Conservation (phyloP, 2,888 invertebrate genomes). For the Meliscaeva auricollis region DNA sequence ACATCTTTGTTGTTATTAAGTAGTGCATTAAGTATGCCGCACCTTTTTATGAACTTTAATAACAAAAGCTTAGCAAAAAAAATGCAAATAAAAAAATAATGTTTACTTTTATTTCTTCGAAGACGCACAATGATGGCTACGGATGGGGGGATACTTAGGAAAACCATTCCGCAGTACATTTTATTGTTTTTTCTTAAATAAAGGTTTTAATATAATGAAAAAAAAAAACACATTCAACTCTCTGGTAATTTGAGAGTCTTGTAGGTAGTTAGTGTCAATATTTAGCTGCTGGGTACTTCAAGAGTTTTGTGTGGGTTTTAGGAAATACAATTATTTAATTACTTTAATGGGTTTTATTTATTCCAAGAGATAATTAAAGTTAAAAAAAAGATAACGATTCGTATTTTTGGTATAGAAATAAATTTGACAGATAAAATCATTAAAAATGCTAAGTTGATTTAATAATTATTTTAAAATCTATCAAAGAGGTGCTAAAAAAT, state of each 20-base stretch:
- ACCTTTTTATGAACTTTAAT: slow-evolving; percentile 41
- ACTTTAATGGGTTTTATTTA: background rate
- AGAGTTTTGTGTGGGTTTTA: background rate
- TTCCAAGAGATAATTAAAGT: background rate
- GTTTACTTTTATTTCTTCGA: slow-evolving; percentile 28
- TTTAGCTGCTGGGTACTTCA: background rate
- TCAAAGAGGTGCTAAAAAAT: too few species aligned
- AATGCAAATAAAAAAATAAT: background rate
- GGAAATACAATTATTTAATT: background rate
- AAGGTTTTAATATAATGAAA: background rate
- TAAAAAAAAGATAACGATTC: too few species aligned
- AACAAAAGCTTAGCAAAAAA: background rate
- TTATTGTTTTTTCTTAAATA: background rate
- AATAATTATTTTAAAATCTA: too few species aligned
- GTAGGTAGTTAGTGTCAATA: background rate
- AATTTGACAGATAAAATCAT: too few species aligned
- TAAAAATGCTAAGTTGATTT: too few species aligned
- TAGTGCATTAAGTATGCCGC: slow-evolving; percentile 54
- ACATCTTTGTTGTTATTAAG: slow-evolving; percentile 41
- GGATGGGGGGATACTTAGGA: background rate
- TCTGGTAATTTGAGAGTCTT: background rate
- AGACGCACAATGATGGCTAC: background rate
- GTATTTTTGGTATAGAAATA: too few species aligned
- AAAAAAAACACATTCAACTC: background rate
- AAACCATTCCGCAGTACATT: background rate